phyloP scores from a whole-genome alignment of 2,113 vertebrate genomes.

The Atlantisia rogersi region DNA sequence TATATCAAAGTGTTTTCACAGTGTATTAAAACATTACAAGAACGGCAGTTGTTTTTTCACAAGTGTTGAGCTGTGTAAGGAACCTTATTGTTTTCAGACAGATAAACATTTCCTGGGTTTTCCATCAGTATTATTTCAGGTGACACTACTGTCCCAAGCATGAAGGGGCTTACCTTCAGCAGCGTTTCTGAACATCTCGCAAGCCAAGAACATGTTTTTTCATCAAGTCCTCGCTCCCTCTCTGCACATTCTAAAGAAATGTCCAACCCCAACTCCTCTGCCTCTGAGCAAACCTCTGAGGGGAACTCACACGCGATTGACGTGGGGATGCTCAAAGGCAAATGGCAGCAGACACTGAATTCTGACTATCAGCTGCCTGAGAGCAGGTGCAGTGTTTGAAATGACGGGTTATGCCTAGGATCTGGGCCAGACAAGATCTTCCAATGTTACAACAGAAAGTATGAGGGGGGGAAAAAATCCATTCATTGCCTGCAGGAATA shows the following conservation, averaged over 20 bases:
- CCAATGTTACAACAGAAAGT: neutral
- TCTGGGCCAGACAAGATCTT: neutral
- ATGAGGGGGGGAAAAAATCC: neutral
- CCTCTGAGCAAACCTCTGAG: neutral
- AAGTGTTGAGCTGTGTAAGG: neutral
- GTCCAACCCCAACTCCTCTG: neutral
- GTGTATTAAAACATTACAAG: neutral
- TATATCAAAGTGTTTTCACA: neutral
- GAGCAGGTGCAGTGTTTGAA: neutral
- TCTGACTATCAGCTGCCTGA: neutral
- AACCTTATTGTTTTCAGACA: neutral
- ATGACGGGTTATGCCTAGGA: accelerated
- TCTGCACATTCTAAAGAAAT: neutral
- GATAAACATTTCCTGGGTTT: neutral
- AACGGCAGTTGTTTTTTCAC: neutral
- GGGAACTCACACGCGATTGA: neutral
- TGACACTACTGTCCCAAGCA: neutral
- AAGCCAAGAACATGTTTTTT: neutral
- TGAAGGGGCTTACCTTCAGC: neutral
- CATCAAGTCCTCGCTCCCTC: neutral
- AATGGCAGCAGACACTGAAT: neutral
- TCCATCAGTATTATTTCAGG: neutral
- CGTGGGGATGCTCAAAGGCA: neutral
- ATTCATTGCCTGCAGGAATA: neutral
- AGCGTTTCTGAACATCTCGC: neutral